These are phyloP conservation scores for Cyrtodaria siliqua DNA, from an alignment of 2,888 invertebrate genomes.

Conservation along the genomic window DNA sequence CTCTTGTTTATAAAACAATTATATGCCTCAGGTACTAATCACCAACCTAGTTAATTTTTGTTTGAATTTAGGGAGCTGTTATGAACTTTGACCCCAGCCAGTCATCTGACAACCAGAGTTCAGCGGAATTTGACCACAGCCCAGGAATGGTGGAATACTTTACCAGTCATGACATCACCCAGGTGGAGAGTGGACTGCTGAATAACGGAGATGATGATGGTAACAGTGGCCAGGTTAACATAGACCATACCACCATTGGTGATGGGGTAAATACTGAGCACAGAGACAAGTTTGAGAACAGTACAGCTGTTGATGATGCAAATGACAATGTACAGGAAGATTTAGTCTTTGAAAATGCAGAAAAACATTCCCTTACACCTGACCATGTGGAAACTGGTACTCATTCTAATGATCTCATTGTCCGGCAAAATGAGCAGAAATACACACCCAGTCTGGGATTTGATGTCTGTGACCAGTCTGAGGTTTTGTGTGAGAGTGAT, in stretches of 20 bases:
- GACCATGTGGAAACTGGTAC: not conserved
- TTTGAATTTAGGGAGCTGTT: slow-evolving; percentile 64
- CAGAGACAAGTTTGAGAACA: too few relatives aligned
- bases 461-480: slow-evolving; percentile 5
- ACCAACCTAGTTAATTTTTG: too few relatives aligned
- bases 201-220: too few relatives aligned
- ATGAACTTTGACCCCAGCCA: slow-evolving; percentile 67
- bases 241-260: too few relatives aligned
- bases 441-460: slow-evolving; percentile 20
- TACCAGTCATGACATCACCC: slow-evolving; percentile 37
- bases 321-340: too few relatives aligned
- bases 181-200: slow-evolving; percentile 20
- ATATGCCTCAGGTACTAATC: too few relatives aligned
- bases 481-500: too few relatives aligned
- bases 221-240: too few relatives aligned
- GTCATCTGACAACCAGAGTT: slow-evolving; percentile 57
- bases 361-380: not conserved
- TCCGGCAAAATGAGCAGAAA: not conserved
- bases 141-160: slow-evolving; percentile 49
- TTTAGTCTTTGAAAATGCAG: too few relatives aligned
- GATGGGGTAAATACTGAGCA: too few relatives aligned
- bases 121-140: slow-evolving; percentile 38
- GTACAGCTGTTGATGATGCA: too few relatives aligned
- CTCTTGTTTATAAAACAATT: too few relatives aligned
- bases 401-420: not conserved